These are phyloP conservation scores for Pocillopora grandis DNA, from an alignment of 92 coral and sea anemone genomes.

Conservation along the genomic window DNA sequence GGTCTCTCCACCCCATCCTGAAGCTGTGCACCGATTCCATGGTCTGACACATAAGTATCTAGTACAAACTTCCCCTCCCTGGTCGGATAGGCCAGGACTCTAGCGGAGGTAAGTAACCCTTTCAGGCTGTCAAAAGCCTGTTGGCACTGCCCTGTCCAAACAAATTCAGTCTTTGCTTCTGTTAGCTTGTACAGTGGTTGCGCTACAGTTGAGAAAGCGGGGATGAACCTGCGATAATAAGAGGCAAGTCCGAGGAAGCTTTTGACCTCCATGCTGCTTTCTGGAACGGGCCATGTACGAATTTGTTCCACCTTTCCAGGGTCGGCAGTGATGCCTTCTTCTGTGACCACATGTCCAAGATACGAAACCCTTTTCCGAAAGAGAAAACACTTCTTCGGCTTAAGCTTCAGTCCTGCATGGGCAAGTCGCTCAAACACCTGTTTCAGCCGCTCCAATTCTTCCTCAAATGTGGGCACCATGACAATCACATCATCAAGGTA, in stretches of 20 bases:
- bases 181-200: conserved; percentile 56
- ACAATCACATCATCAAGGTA: conserved; percentile 49
- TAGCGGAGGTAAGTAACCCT: conserved; percentile 39
- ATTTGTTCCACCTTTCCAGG: conserved; percentile 38
- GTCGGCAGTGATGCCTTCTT: conserved; percentile 41
- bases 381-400: conserved; percentile 40
- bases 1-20: conserved; percentile 23
- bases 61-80: conserved; percentile 27
- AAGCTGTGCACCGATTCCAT: conserved; percentile 54
- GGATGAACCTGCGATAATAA: conserved; percentile 48
- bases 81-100: conserved; percentile 42
- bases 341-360: conserved; percentile 55
- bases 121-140: conserved; percentile 46
- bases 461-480: conserved; percentile 33
- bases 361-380: conserved; percentile 35
- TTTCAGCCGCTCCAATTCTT: conserved; percentile 25
- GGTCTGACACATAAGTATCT: conserved; percentile 49
- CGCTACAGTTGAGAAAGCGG: conserved; percentile 42
- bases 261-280: conserved; percentile 31
- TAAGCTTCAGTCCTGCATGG: conserved; percentile 47
- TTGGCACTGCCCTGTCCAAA: conserved; percentile 34
- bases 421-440: conserved; percentile 30
- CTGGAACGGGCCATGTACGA: conserved; percentile 34
- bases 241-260: conserved; percentile 55
- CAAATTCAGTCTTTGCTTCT: conserved; percentile 38